Evolutionary conservation across 2,888 invertebrate genomes (phyloP).

Genomic region (Hetaerina titia): DNA sequence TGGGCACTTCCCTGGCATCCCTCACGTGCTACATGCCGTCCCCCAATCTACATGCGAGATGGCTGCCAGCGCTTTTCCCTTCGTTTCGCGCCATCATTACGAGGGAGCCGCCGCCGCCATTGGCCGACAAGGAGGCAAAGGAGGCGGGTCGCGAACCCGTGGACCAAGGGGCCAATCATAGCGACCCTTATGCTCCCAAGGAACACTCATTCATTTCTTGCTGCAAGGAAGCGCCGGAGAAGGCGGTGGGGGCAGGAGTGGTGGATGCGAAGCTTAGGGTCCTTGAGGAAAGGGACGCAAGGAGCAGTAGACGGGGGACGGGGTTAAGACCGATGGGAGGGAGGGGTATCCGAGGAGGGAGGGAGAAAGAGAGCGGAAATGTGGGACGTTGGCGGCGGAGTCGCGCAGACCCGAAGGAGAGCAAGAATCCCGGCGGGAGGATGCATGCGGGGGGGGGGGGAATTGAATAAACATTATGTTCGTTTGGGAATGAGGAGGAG

Average conservation of each 20-base stretch:
- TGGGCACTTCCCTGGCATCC: not conserved
- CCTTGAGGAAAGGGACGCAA: not conserved
- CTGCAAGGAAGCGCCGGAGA: not conserved
- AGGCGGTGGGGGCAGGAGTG: not conserved
- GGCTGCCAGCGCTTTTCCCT: not conserved
- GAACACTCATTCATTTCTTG: not conserved
- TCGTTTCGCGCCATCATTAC: not conserved
- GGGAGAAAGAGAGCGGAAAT: not conserved
- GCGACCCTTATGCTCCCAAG: not conserved
- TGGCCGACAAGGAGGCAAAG: slow-evolving; percentile 44
- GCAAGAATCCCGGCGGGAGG: not conserved
- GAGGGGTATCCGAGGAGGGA: not conserved
- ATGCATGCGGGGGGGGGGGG: not conserved
- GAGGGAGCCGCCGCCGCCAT: slow-evolving; percentile 58
- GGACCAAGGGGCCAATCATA: slow-evolving; percentile 48
- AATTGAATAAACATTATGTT: not conserved
- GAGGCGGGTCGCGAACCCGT: slow-evolving; percentile 60
- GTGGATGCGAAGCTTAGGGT: not conserved
- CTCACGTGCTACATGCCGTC: not conserved
- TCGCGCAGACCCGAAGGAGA: slow-evolving; percentile 43
- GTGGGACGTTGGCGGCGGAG: slow-evolving; percentile 36
- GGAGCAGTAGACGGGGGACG: not conserved
- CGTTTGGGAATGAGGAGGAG: not conserved
- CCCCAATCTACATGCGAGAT: not conserved
- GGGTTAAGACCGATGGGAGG: not conserved